These are phyloP conservation scores for Eleginops maclovinus DNA, from an alignment of 2,113 vertebrate genomes.

Conservation along the genomic window DNA sequence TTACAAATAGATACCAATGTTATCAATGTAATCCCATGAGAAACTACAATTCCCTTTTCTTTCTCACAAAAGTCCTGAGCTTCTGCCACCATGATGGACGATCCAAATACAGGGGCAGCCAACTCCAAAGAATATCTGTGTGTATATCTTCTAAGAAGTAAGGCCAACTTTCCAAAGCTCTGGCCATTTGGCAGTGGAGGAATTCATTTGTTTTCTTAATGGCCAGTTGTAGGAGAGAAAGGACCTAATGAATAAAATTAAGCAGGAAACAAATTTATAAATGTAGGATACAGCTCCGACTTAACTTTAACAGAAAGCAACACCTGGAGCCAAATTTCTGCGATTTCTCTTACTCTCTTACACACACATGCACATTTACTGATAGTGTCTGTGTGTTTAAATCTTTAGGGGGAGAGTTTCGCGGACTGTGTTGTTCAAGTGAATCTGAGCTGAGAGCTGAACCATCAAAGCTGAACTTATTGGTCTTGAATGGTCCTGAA, in stretches of 20 bases:
- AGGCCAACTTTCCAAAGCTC: constrained; percentile 40
- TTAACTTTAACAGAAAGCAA: constrained; percentile 20
- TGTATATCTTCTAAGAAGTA: constrained; percentile 32
- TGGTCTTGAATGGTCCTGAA: constrained; percentile 50
- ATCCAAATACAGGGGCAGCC: neutral
- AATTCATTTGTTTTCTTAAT: constrained; percentile 52
- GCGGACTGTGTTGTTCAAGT: constrained; percentile 29
- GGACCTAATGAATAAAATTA: constrained; percentile 43
- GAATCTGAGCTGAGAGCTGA: constrained; percentile 18
- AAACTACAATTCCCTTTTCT: constrained; percentile 9
- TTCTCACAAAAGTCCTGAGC: constrained; percentile 18
- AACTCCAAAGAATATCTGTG: constrained; percentile 25
- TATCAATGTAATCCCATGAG: constrained; percentile 6
- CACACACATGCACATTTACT: neutral
- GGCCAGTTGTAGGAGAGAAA: constrained; percentile 35
- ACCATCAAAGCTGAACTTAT: constrained; percentile 51
- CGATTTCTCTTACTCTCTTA: neutral
- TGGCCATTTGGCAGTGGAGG: constrained; percentile 22
- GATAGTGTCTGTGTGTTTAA: constrained; percentile 24
- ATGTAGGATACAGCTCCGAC: constrained; percentile 22
- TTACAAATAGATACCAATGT: constrained; percentile 38
- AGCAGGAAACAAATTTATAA: constrained; percentile 7
- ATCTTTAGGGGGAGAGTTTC: constrained; percentile 32
- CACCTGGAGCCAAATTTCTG: constrained; percentile 42
- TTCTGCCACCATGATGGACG: constrained; percentile 41